Conservation (phyloP, 2,113 vertebrate genomes). For the Apodemus speciosus region DNA sequence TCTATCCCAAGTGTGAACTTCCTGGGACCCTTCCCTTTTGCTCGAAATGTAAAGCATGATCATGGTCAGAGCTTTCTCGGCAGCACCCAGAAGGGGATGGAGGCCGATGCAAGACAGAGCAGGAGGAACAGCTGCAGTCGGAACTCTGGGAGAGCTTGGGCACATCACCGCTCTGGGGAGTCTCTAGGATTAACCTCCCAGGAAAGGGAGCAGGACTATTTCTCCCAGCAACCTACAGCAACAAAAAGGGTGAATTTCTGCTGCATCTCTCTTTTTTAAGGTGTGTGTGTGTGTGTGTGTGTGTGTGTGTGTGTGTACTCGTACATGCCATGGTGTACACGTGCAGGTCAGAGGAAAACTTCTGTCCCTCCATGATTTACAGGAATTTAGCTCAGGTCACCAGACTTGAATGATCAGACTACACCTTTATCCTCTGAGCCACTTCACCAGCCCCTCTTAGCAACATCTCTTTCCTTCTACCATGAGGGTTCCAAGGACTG, state of each 20-base stretch:
- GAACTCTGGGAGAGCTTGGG: neutral
- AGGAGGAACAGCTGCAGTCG: neutral
- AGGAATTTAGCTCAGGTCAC: neutral
- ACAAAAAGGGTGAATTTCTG: neutral
- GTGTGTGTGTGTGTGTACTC: neutral
- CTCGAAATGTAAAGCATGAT: neutral
- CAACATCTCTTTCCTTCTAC: neutral
- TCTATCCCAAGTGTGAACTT: neutral
- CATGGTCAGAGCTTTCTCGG: neutral
- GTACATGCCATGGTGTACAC: neutral
- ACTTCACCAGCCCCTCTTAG: neutral
- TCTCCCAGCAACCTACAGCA: neutral
- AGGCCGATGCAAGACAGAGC: neutral
- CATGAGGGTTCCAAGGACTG: neutral
- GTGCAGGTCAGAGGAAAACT: neutral
- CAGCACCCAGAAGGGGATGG: neutral
- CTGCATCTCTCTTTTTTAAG: neutral
- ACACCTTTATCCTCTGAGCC: neutral
- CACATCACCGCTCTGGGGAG: neutral
- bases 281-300: neutral
- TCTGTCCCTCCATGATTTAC: neutral
- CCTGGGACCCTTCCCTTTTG: neutral
- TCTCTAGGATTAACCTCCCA: neutral
- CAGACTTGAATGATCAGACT: neutral
- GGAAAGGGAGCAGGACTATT: neutral